phyloP scores from a whole-genome alignment of 2,113 vertebrate genomes.

The Aramus guarauna region DNA sequence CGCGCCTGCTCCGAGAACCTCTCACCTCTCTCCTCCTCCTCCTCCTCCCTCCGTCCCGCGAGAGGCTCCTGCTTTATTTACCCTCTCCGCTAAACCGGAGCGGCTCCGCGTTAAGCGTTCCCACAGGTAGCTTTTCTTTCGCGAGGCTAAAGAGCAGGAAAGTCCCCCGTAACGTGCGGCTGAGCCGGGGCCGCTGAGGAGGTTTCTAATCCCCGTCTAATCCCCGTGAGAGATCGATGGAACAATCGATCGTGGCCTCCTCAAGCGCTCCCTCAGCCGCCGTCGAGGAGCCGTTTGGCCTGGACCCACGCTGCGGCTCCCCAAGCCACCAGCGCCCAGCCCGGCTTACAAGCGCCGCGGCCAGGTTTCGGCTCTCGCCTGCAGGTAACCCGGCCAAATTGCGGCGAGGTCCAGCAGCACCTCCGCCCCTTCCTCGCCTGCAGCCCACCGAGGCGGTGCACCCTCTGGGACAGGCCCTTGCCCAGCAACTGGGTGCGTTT shows the following conservation, averaged over 20 bases:
- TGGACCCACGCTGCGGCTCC: neutral
- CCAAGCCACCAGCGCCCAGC: neutral
- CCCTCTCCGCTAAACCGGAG: neutral
- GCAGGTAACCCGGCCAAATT: neutral
- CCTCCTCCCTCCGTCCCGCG: neutral
- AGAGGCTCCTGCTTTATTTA: neutral
- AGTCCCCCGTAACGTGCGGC: neutral
- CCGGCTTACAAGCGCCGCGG: slow-evolving; percentile 18
- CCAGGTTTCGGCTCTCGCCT: neutral
- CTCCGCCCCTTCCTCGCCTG: neutral
- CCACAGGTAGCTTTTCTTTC: neutral
- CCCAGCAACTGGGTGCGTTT: neutral
- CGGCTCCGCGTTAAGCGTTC: neutral
- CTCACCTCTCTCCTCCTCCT: neutral
- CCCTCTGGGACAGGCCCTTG: neutral
- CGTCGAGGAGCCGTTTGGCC: slow-evolving; percentile 8
- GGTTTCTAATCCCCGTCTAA: slow-evolving; percentile 68
- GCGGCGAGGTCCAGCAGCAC: neutral
- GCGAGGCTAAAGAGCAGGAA: neutral
- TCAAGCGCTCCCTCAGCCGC: slow-evolving; percentile 23
- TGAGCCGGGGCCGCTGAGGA: slow-evolving; percentile 19
- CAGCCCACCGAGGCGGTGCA: neutral
- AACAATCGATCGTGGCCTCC: slow-evolving; percentile 32
- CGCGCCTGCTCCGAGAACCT: neutral
- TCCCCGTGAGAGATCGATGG: slow-evolving; percentile 67